Percentiles rank a stretch among this genome's conserved stretches.
Evolutionary conservation across 2,113 vertebrate genomes (phyloP).

Genomic region (Tauraco erythrolophus): DNA sequence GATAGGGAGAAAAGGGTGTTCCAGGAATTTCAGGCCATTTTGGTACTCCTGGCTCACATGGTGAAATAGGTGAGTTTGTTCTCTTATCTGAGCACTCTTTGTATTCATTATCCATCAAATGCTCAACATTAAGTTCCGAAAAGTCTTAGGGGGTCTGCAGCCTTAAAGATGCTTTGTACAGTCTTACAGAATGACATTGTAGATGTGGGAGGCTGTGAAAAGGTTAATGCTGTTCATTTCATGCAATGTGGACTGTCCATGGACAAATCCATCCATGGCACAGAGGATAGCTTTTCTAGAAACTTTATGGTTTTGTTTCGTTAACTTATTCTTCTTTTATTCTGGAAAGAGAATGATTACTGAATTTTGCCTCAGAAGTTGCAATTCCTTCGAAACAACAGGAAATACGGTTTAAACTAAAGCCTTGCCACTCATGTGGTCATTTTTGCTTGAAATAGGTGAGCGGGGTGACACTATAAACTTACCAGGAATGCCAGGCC

Average conservation of each 20-base stretch:
- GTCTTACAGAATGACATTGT: not conserved
- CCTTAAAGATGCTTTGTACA: not conserved
- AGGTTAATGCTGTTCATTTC: not conserved
- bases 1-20: slow-evolving; percentile 87
- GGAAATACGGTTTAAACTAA: not conserved
- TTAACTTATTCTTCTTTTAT: not conserved
- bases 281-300: not conserved
- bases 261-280: not conserved
- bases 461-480: slow-evolving; percentile 80
- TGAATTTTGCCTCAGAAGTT: not conserved
- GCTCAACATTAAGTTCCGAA: not conserved
- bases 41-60: slow-evolving; percentile 82
- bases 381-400: not conserved
- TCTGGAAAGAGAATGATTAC: not conserved
- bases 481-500: slow-evolving; percentile 85
- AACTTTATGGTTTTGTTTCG: not conserved
- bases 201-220: not conserved
- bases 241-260: not conserved
- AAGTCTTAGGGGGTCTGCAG: not conserved
- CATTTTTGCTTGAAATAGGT: slow-evolving; percentile 75
- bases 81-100: not conserved
- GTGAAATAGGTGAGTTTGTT: slow-evolving; percentile 82
- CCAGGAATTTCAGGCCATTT: slow-evolving; percentile 81
- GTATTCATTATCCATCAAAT: not conserved
- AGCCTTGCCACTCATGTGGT: not conserved